Base-by-base conservation (phyloP, 2,888 invertebrate genomes). In the Asteroscopus sphinx region DNA sequence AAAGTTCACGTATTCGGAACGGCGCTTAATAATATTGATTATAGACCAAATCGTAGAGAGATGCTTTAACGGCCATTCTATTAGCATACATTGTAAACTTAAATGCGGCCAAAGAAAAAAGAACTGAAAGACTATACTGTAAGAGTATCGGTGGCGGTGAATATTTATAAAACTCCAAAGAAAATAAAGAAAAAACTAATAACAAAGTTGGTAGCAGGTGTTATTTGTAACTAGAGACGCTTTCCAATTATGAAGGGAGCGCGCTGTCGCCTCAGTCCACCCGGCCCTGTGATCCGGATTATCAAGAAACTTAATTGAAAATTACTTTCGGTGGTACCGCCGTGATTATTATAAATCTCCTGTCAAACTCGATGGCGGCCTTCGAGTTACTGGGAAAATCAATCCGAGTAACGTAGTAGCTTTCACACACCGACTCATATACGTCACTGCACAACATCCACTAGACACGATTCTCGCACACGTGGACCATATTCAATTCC, bases 261-360 rank as follows among this genome's bases (percentile, higher is more conserved):
- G 77, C 76, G 79, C 80, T 79, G 83, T 88, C 88, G 87, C 87
- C 85, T 73, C 86, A 73, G 79, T 82, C 83, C 78, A 70, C 69
- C 66, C 73, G 70, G 60, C 58, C 42, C 73, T 78, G 77, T 88
- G 89, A 91, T 87, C 89, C 91, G 92, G 92, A 92, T 93, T 93
- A 93, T 87, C 86, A 86, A 90, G 88, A 87, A 88, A 88, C 82
- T 88, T 92, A 91, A 92, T 92, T 91, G 90, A 89, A 91, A 91
- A 91, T 89, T 89, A 91, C 89, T 90, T 91, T 91, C 84, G 90
- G 87, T 81, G 86, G 79, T 84, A 81, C 81, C 68, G 80, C 80
- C 76, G 77, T 83, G 86, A 87, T 88, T 85, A 87, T 86, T 88
- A 86, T 88, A 89, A 88, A 87, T 89, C 88, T 80, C 80, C 80